These are phyloP conservation scores for Tanytarsus gracilentus DNA, from an alignment of 2,888 invertebrate species.

Conservation along the genomic window DNA sequence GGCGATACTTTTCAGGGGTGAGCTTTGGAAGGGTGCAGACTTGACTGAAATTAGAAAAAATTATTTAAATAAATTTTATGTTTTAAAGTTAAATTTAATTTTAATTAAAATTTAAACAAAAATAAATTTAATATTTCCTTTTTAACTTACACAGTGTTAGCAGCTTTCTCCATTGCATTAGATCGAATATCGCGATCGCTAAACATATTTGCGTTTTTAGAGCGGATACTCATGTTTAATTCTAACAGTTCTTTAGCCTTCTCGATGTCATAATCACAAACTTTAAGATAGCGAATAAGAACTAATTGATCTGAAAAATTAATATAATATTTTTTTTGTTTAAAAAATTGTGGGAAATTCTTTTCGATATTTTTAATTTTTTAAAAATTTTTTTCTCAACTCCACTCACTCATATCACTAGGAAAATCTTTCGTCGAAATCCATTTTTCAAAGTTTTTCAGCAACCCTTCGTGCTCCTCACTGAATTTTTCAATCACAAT, in stretches of 20 bases:
- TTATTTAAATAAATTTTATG: not conserved
- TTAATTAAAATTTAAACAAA: not conserved
- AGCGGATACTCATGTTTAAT: constrained; percentile 50
- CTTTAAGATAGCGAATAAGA: constrained; percentile 48
- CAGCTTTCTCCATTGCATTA: constrained; percentile 45
- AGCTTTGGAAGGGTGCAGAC: not conserved
- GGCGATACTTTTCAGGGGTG: not conserved
- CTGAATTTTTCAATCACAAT: not conserved
- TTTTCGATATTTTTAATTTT: not conserved
- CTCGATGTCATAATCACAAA: constrained; percentile 50
- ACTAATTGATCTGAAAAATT: constrained; percentile 48
- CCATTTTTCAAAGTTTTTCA: not conserved
- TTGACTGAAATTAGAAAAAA: not conserved
- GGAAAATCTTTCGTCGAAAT: not conserved
- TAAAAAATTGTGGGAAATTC: not conserved
- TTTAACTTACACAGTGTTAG: constrained; percentile 5
- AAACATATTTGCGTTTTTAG: constrained; percentile 53
- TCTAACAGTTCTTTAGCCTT: constrained; percentile 50
- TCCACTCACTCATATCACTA: not conserved
- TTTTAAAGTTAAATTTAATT: not conserved
- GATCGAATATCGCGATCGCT: constrained; percentile 50
- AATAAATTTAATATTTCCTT: too few species aligned
- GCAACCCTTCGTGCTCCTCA: not conserved
- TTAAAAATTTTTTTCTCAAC: not conserved
- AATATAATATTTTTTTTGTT: not conserved